Percentiles rank a stretch among this genome's conserved stretches.
Evolutionary conservation across 2,797 vertebrate genomes (phyloP).

Genomic region (Sebastes alutus): DNA sequence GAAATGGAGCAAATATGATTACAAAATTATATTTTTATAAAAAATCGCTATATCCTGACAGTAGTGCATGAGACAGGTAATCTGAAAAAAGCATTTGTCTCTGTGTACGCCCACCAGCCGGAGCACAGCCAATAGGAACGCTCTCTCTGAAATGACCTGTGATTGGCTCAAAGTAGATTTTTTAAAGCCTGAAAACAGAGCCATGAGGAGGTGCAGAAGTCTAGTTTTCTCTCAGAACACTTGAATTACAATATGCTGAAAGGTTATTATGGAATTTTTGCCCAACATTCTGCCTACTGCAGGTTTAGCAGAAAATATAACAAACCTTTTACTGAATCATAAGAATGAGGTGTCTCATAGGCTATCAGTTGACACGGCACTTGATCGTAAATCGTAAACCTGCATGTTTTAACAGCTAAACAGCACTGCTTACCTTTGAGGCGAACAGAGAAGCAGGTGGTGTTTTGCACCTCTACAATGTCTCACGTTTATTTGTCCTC

Average conservation of each 20-base stretch:
- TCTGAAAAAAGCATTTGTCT: background rate
- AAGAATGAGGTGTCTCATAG: background rate
- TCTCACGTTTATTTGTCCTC: background rate
- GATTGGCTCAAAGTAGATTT: too few species aligned
- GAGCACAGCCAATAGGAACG: too few species aligned
- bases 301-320: background rate
- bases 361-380: background rate
- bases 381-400: background rate
- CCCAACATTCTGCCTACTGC: too few species aligned
- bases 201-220: too few species aligned
- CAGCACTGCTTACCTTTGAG: background rate
- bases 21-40: background rate
- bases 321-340: background rate
- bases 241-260: too few species aligned
- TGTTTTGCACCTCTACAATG: slow-evolving; percentile 15
- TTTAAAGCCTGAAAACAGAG: too few species aligned
- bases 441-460: slow-evolving; percentile 23
- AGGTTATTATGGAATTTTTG: too few species aligned
- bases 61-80: too few species aligned
- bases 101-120: background rate
- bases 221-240: too few species aligned
- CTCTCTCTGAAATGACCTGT: too few species aligned
- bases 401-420: background rate
- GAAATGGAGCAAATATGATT: too few species aligned
- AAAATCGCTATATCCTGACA: too few species aligned